Evolutionary conservation across 2,888 invertebrate species (phyloP), one percentile per base, ranked within the genome.

Genomic region (Athrips mouffetella): DNA sequence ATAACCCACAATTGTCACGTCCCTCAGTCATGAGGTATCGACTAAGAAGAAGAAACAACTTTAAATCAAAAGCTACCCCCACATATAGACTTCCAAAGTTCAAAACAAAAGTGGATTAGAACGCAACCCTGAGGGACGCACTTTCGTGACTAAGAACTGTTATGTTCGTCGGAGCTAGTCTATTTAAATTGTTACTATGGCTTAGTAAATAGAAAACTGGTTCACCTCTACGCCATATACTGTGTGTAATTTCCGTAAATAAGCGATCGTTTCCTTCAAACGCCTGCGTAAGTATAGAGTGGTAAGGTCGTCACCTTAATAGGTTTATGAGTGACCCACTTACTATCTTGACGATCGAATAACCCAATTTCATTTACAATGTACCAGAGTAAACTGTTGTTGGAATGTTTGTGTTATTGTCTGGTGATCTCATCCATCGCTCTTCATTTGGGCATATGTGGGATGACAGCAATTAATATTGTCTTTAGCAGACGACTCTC

Each of bases 261-360:
- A 45, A n/a, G 3, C 31, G 7, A 45, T 18, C 31, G 31, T 31
- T 21, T 31, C 45, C 21, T 31, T 45, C 31, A 23, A 31, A 31
- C 21, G 45, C 45, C 25, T 45, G 20, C 16, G 41, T 15, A 41
- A 27, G 41, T 45, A 6, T 31, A 10, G 13, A 20, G 21, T 18
- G 29, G 21, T 6, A 42, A 42, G 48, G 41, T 10, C 42, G 35
- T 49, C n/a, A 23, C 8, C 10, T 20, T 49, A 49, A 45, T 45
- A 29, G 37, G 45, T 29, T 49, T 49, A 49, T 33, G 27, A 29
- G 45, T 45, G 45, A 45, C 33, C 45, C 16, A 45, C 15, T 45
- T 45, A 21, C 33, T 33, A 42, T 27, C 16, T 42, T 8, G 42
- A 42, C n/a, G 29, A 42, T 42, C 16, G 29, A 37, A 37, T 18